Conservation (phyloP, 1,140 invertebrate genomes). For the Ectropis grisescens region DNA sequence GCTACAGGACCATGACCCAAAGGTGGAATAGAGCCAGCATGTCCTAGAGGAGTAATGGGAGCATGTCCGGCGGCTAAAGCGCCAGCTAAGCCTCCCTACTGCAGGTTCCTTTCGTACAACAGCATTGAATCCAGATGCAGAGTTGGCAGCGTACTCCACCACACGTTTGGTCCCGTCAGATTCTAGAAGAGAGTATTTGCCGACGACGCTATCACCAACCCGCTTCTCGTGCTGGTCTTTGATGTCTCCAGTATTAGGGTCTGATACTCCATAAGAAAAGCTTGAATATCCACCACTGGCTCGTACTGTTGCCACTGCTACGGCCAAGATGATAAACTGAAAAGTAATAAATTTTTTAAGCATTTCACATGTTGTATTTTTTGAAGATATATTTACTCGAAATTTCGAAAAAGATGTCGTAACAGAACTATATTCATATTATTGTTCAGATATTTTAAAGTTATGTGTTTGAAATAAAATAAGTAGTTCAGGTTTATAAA, state of each 20-base stretch:
- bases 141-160: conserved; percentile 61
- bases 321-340: conserved; percentile 28
- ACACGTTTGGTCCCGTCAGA: conserved; percentile 60
- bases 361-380: not conserved
- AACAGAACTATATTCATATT: too few relatives aligned
- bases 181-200: conserved; percentile 59
- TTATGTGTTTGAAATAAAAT: too few relatives aligned
- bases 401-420: not conserved
- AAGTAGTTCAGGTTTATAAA: not conserved
- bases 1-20: conserved; percentile 14
- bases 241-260: conserved; percentile 68
- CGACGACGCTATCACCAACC: conserved; percentile 70
- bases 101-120: conserved; percentile 59
- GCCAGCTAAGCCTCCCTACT: conserved; percentile 5
- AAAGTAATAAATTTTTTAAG: conserved; percentile 6
- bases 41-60: not conserved
- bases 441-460: too few relatives aligned
- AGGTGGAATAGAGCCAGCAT: not conserved
- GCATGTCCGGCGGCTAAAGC: not conserved
- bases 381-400: too few relatives aligned
- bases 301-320: conserved; percentile 24
- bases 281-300: conserved; percentile 34
- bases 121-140: conserved; percentile 64
- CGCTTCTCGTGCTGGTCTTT: conserved; percentile 65
- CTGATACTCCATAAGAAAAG: conserved; percentile 58